phyloP scores from a whole-genome alignment of 64 coral and sea anemone species.

The Porites australiensis region DNA sequence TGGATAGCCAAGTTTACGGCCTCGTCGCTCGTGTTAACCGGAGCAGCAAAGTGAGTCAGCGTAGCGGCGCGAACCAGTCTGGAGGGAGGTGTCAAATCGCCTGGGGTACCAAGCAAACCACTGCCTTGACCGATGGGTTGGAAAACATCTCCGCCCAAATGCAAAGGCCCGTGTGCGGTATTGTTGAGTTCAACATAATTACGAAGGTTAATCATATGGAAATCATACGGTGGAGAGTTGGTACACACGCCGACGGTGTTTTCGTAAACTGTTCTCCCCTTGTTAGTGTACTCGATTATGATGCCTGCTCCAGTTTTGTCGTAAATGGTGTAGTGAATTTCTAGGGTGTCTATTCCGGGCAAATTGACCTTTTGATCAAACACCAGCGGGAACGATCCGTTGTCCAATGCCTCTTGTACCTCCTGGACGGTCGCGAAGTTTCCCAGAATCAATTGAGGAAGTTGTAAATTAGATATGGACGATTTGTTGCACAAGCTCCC shows the following conservation, averaged over 20 bases:
- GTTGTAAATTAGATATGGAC: background rate
- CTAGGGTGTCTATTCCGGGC: background rate
- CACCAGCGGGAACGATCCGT: background rate
- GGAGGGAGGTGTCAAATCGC: background rate
- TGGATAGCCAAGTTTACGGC: slow-evolving; percentile 33
- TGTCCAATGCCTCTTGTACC: background rate
- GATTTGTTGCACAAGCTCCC: background rate
- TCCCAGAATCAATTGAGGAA: background rate
- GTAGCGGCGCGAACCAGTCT: background rate
- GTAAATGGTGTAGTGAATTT: background rate
- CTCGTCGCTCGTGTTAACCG: background rate
- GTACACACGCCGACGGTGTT: background rate
- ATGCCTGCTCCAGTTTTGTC: background rate
- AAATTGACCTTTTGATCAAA: background rate
- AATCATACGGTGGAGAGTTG: background rate
- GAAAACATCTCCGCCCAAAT: background rate
- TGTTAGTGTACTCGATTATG: background rate
- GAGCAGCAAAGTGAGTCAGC: background rate
- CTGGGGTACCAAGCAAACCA: background rate
- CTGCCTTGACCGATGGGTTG: background rate
- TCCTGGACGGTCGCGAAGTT: slow-evolving; percentile 6
- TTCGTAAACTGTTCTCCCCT: background rate
- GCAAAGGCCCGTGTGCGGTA: background rate
- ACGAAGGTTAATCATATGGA: background rate
- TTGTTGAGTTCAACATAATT: background rate